Percentiles rank a stretch among this genome's conserved stretches.
Conservation (phyloP, 2,888 invertebrate species). For the Eugnorisma glareosa region DNA sequence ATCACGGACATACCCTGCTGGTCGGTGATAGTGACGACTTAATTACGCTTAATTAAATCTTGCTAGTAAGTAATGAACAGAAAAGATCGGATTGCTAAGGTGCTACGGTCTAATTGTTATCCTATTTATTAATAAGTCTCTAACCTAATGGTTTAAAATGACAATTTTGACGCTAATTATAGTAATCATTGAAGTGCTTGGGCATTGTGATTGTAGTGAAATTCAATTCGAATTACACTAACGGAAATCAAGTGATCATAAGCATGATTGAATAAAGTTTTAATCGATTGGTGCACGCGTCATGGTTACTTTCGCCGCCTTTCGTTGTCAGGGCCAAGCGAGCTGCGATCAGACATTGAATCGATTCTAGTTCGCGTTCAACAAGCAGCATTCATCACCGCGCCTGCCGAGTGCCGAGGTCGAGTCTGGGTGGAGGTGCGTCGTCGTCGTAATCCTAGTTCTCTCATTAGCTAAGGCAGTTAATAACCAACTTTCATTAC, state of each 20-base stretch:
- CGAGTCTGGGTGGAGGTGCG: conserved; percentile 62
- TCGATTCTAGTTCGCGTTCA: conserved; percentile 70
- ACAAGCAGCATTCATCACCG: conserved; percentile 77
- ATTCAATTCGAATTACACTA: conserved; percentile 44
- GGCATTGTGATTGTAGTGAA: conserved; percentile 23
- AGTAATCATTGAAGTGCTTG: conserved; percentile 6
- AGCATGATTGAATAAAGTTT: conserved; percentile 72
- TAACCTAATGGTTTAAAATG: conserved; percentile 14
- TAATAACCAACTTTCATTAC: conserved; percentile 75
- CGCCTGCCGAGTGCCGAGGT: conserved; percentile 78
- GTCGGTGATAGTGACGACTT: background rate
- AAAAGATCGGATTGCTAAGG: background rate
- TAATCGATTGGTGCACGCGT: conserved; percentile 77
- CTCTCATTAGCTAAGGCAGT: conserved; percentile 59
- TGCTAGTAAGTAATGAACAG: background rate
- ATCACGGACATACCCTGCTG: too few relatives aligned
- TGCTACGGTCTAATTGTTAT: conserved; percentile 11
- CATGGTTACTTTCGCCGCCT: conserved; percentile 87
- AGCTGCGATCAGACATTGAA: conserved; percentile 75
- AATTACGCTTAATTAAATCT: conserved; percentile 2
- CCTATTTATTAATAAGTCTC: conserved; percentile 17
- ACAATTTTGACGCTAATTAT: conserved; percentile 19
- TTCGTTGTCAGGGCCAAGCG: conserved; percentile 84
- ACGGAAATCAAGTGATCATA: conserved; percentile 59
- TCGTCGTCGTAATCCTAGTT: conserved; percentile 65